Evolutionary conservation across 1,140 invertebrate genomes (phyloP).

Genomic region (Calosoma granatense): DNA sequence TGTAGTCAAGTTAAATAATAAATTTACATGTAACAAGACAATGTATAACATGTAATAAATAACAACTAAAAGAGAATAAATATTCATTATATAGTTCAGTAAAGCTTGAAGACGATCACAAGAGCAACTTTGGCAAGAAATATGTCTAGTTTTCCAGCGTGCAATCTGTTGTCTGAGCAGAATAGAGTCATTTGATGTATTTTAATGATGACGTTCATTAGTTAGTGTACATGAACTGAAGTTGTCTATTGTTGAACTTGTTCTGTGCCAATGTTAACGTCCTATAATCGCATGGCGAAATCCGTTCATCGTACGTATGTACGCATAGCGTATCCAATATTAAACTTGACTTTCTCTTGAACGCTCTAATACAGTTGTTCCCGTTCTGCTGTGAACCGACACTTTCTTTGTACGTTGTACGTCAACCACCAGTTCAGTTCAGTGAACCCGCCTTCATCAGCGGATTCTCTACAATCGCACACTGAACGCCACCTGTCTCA

Average conservation of each 20-base stretch:
- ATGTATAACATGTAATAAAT: no score
- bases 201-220: no score
- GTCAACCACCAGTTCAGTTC: background rate
- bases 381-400: background rate
- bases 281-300: background rate
- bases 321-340: background rate
- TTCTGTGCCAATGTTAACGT: background rate
- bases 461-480: background rate
- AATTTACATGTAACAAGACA: no score
- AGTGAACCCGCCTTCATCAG: background rate
- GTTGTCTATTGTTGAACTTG: background rate
- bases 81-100: no score
- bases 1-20: no score
- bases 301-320: background rate
- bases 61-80: no score
- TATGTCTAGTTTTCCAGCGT: no score
- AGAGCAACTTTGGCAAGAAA: no score
- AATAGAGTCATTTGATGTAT: no score
- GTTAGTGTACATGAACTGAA: background rate
- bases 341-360: slow-evolving; percentile 3
- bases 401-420: slow-evolving; percentile 4
- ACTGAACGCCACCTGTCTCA: background rate
- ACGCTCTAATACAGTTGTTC: slow-evolving; percentile 7
- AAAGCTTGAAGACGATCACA: no score
- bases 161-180: no score